Percentiles rank a stretch among this genome's conserved stretches.
Conservation (phyloP, 2,888 invertebrate species). For the Boloria selene region DNA sequence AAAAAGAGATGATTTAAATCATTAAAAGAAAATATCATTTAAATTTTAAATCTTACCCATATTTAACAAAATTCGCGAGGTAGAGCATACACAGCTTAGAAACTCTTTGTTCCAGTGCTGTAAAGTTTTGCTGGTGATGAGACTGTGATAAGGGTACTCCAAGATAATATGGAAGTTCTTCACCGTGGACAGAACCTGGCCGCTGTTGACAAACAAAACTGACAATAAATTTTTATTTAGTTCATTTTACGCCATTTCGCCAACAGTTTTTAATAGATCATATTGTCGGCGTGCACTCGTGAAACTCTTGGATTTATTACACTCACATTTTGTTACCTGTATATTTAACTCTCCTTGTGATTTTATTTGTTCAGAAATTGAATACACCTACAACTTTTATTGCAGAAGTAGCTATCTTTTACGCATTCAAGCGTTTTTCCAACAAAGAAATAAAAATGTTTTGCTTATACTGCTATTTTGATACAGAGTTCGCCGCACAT, state of each 20-base stretch:
- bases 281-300: too few relatives aligned
- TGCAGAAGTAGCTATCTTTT: too few relatives aligned
- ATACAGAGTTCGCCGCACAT: too few relatives aligned
- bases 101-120: constrained; percentile 88
- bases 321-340: too few relatives aligned
- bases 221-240: neutral
- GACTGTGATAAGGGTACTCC: constrained; percentile 89
- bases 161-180: constrained; percentile 92
- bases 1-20: too few relatives aligned
- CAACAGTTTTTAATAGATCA: neutral
- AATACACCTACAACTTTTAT: too few relatives aligned
- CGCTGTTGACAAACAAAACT: constrained; percentile 75
- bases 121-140: constrained; percentile 87
- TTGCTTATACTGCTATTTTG: too few relatives aligned
- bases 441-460: too few relatives aligned
- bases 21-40: neutral
- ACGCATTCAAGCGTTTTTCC: too few relatives aligned
- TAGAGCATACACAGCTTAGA: constrained; percentile 91
- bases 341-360: too few relatives aligned
- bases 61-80: constrained; percentile 92
- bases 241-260: neutral
- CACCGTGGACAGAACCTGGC: constrained; percentile 91
- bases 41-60: constrained; percentile 85
- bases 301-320: too few relatives aligned
- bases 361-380: too few relatives aligned